A percentile compares a stretch with the other conserved stretches of the same genome.
These are phyloP conservation scores for Coelinius sp. DNA, from an alignment of 2,888 invertebrate species.

Conservation along the genomic window DNA sequence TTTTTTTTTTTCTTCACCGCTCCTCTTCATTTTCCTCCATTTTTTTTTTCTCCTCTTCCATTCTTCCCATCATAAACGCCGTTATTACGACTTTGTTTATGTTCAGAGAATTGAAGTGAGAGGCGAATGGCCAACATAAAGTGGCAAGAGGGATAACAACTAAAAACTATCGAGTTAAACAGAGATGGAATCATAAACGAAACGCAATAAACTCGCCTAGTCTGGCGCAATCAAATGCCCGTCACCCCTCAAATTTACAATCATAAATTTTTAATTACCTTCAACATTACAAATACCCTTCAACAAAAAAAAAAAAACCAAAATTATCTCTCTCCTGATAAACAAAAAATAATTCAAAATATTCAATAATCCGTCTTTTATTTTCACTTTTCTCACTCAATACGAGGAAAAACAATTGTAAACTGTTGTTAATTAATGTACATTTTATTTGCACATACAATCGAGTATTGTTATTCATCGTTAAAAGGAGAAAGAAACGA, in stretches of 20 bases:
- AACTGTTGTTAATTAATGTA: neutral
- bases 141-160: too few relatives aligned
- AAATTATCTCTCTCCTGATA: too few relatives aligned
- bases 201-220: conserved; percentile 26
- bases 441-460: conserved; percentile 9
- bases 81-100: conserved; percentile 43
- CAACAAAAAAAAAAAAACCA: neutral
- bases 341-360: too few relatives aligned
- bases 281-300: neutral
- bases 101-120: conserved; percentile 30
- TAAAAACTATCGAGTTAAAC: neutral
- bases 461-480: neutral
- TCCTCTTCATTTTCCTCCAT: neutral
- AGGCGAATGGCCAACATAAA: too few relatives aligned
- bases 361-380: neutral
- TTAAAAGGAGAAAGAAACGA: neutral
- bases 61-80: conserved; percentile 26
- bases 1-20: neutral
- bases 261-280: neutral
- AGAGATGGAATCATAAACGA: conserved; percentile 8
- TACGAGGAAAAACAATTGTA: conserved; percentile 20
- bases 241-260: neutral
- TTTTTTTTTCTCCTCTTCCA: neutral
- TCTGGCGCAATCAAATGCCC: conserved; percentile 43
- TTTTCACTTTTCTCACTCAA: neutral